phyloP scores from a whole-genome alignment of 2,797 vertebrate genomes.

The Artibeus lituratus region DNA sequence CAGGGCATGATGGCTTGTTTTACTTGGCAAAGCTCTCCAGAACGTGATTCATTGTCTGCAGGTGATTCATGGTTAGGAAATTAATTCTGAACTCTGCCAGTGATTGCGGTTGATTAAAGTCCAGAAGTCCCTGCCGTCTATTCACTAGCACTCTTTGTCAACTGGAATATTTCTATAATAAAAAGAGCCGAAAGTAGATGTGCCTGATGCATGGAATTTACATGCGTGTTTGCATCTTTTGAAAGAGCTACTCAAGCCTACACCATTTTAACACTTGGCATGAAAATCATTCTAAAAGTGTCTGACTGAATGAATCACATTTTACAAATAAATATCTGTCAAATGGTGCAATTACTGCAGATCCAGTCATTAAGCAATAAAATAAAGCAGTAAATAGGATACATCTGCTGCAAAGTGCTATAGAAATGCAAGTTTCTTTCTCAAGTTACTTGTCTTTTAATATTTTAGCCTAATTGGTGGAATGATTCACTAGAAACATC shows the following conservation, averaged over 20 bases:
- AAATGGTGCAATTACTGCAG: slow-evolving; percentile 86
- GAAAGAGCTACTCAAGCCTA: slow-evolving; percentile 75
- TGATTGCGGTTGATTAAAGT: slow-evolving; percentile 86
- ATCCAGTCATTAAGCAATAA: slow-evolving; percentile 88
- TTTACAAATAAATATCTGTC: slow-evolving; percentile 90
- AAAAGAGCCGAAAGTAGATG: slow-evolving; percentile 82
- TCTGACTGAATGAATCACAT: slow-evolving; percentile 87
- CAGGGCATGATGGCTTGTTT: slow-evolving; percentile 84
- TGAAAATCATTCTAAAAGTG: slow-evolving; percentile 83
- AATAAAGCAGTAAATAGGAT: slow-evolving; percentile 88
- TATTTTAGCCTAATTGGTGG: slow-evolving; percentile 81
- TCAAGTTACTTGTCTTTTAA: slow-evolving; percentile 85
- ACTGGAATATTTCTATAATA: slow-evolving; percentile 82
- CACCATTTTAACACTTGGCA: slow-evolving; percentile 79
- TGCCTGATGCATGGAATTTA: slow-evolving; percentile 83
- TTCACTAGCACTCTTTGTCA: slow-evolving; percentile 82
- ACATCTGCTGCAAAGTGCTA: slow-evolving; percentile 87
- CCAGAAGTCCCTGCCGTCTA: slow-evolving; percentile 83
- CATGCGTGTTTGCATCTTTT: slow-evolving; percentile 83
- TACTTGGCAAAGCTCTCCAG: slow-evolving; percentile 84
- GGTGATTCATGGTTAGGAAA: slow-evolving; percentile 89
- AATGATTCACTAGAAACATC: slow-evolving; percentile 82
- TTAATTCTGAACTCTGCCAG: slow-evolving; percentile 85
- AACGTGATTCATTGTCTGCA: slow-evolving; percentile 86
- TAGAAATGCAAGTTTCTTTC: slow-evolving; percentile 85